Conservation (phyloP, 1,140 invertebrate species). For the Rhyzopertha dominica region DNA sequence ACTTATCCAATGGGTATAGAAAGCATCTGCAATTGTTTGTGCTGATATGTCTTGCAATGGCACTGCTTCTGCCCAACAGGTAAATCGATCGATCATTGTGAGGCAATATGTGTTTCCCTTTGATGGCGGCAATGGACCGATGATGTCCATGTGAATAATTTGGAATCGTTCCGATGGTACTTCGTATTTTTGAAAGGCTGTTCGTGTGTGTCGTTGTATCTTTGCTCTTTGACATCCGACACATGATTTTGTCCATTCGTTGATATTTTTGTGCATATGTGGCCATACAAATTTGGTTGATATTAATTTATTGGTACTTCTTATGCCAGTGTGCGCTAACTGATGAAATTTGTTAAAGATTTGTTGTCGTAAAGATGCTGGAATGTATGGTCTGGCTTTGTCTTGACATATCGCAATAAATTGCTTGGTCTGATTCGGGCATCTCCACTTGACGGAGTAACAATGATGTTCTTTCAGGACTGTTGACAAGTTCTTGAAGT, state of each 20-base stretch:
- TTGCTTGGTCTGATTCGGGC: background rate
- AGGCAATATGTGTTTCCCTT: slow-evolving; percentile 41
- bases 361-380: slow-evolving; percentile 21
- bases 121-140: slow-evolving; percentile 45
- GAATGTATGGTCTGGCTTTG: slow-evolving; percentile 23
- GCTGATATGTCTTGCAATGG: slow-evolving; percentile 41
- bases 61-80: slow-evolving; percentile 46
- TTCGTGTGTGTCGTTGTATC: slow-evolving; percentile 14
- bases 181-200: slow-evolving; percentile 10
- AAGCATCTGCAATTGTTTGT: slow-evolving; percentile 29
- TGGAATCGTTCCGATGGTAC: slow-evolving; percentile 15
- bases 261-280: slow-evolving; percentile 16
- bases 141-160: slow-evolving; percentile 50
- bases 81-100: slow-evolving; percentile 47
- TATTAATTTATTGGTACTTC: slow-evolving; percentile 38
- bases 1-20: slow-evolving; percentile 36
- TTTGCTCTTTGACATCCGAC: slow-evolving; percentile 24
- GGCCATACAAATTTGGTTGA: slow-evolving; percentile 26
- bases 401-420: slow-evolving; percentile 28
- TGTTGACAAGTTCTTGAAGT: slow-evolving; percentile 5
- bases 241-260: slow-evolving; percentile 19
- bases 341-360: slow-evolving; percentile 36
- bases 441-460: slow-evolving; percentile 10
- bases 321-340: slow-evolving; percentile 37
- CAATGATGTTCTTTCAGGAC: slow-evolving; percentile 13